Conservation (phyloP, 2,113 vertebrate species). For the Mormoops blainvillei region DNA sequence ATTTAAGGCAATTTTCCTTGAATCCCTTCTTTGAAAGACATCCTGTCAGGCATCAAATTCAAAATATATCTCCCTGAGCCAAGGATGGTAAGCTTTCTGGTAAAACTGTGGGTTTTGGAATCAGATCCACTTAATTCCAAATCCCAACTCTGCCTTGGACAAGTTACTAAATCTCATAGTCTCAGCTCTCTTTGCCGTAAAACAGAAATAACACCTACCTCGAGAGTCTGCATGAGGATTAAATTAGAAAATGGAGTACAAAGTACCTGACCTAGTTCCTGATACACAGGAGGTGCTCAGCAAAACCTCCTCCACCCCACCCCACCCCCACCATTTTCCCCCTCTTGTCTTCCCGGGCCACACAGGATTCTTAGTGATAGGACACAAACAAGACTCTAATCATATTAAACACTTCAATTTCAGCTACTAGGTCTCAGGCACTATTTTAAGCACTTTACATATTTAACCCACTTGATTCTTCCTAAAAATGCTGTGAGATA, state of each 20-base stretch:
- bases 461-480: not conserved
- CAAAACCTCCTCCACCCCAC: not conserved
- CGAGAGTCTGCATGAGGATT: not conserved
- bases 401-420: not conserved
- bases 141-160: not conserved
- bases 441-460: not conserved
- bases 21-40: not conserved
- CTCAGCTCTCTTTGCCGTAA: not conserved
- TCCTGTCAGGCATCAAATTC: not conserved
- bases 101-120: not conserved
- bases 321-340: not conserved
- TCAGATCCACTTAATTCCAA: conserved; percentile 18
- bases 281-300: not conserved
- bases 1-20: not conserved
- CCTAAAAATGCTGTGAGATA: not conserved
- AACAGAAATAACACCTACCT: not conserved
- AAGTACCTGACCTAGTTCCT: not conserved
- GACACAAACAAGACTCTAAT: not conserved
- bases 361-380: not conserved
- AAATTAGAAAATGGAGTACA: conserved; percentile 1
- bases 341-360: not conserved
- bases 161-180: not conserved
- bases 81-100: not conserved
- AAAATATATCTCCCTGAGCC: not conserved
- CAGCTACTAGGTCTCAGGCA: not conserved